A percentile compares a stretch with the other conserved stretches of the same genome.
Evolutionary conservation across 2,113 vertebrate species (phyloP).

Genomic region (Pseudolaguvia tuberculata): DNA sequence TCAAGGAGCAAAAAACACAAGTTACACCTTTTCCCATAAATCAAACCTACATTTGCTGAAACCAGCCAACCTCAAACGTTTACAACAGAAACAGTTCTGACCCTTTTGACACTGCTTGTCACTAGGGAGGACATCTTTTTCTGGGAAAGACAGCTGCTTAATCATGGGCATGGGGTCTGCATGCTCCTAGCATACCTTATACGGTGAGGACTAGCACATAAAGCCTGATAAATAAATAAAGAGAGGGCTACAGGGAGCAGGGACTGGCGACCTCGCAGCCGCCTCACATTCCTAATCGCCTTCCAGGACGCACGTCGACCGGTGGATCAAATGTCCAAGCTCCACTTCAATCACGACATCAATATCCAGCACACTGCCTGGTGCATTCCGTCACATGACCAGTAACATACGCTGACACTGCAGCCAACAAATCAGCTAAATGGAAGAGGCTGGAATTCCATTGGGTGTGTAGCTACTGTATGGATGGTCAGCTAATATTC

Average conservation of each 20-base stretch:
- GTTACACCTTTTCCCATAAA: slow-evolving; percentile 2
- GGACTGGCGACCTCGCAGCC: slow-evolving; percentile 55
- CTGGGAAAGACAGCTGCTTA: slow-evolving; percentile 35
- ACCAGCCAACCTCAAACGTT: background rate
- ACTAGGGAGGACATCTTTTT: slow-evolving; percentile 24
- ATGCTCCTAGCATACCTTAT: slow-evolving; percentile 17
- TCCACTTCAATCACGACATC: slow-evolving; percentile 63
- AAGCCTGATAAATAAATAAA: slow-evolving; percentile 69
- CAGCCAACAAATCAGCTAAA: slow-evolving; percentile 34
- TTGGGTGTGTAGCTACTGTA: background rate
- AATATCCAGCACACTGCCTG: slow-evolving; percentile 53
- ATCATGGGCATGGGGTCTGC: slow-evolving; percentile 4
- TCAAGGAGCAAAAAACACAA: slow-evolving; percentile 26
- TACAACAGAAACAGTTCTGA: background rate
- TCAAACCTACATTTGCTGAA: background rate
- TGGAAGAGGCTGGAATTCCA: slow-evolving; percentile 34
- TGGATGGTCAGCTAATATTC: background rate
- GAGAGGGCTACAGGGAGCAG: slow-evolving; percentile 58
- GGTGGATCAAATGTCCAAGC: slow-evolving; percentile 60
- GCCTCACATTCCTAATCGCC: slow-evolving; percentile 63
- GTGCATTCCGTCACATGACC: slow-evolving; percentile 34
- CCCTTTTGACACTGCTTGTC: slow-evolving; percentile 12
- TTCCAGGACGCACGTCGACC: slow-evolving; percentile 55
- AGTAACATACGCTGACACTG: slow-evolving; percentile 32
- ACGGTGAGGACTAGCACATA: slow-evolving; percentile 47